Conservation (phyloP, 2,888 invertebrate genomes). For the Xanthorhoe spadicearia region DNA sequence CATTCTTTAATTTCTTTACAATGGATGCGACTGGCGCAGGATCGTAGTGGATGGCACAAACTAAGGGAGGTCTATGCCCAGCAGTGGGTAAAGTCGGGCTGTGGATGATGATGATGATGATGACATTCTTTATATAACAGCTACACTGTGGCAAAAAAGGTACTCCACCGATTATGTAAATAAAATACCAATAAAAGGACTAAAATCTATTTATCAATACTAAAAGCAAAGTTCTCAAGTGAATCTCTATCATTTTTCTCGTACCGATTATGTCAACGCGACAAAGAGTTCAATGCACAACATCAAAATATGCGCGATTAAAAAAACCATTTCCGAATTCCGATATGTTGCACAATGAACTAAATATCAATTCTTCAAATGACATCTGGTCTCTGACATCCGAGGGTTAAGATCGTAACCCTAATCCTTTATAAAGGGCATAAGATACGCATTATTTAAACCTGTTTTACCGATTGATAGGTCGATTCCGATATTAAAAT, state of each 20-base stretch:
- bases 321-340: constrained; percentile 76
- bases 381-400: constrained; percentile 65
- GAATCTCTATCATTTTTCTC: constrained; percentile 44
- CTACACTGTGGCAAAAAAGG: neutral
- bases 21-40: too few relatives aligned
- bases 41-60: too few relatives aligned
- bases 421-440: constrained; percentile 69
- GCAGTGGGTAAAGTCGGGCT: too few relatives aligned
- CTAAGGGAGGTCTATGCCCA: too few relatives aligned
- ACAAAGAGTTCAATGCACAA: constrained; percentile 52
- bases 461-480: constrained; percentile 83
- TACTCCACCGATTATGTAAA: constrained; percentile 23
- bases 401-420: constrained; percentile 67
- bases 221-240: constrained; percentile 30
- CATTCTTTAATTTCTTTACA: neutral
- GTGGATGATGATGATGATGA: too few relatives aligned
- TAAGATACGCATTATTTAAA: constrained; percentile 72
- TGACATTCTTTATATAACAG: too few relatives aligned
- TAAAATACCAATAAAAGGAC: constrained; percentile 2
- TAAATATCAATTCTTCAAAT: constrained; percentile 69
- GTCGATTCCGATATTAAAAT: constrained; percentile 74
- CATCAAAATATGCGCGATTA: constrained; percentile 59
- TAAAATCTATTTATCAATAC: constrained; percentile 37
- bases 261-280: constrained; percentile 49
- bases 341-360: constrained; percentile 60